Evolutionary conservation across 1,140 invertebrate genomes (phyloP).

Genomic region (Coptotermes formosanus): DNA sequence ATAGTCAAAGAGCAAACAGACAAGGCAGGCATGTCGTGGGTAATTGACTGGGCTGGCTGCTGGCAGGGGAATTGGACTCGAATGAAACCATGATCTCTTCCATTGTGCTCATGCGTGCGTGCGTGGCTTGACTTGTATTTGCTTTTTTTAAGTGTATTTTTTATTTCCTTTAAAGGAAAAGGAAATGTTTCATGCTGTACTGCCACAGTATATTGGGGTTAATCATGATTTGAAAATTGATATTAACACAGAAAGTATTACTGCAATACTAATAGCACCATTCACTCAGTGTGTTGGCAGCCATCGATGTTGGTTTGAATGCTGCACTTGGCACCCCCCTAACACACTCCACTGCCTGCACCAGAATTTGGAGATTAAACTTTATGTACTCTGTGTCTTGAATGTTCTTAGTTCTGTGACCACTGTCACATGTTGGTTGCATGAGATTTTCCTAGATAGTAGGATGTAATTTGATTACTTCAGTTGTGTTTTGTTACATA

Average conservation of each 20-base stretch:
- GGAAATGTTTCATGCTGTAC: background rate
- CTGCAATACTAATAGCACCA: background rate
- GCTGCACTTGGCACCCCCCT: background rate
- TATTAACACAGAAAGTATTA: background rate
- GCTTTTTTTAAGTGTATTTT: slow-evolving; percentile 5
- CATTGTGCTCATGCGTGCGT: slow-evolving; percentile 26
- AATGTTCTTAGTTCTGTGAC: background rate
- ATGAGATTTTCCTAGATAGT: slow-evolving; percentile 12
- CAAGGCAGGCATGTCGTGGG: background rate
- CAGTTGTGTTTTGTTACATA: background rate
- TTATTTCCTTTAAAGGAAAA: background rate
- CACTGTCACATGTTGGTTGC: background rate
- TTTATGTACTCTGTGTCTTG: background rate
- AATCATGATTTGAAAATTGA: background rate
- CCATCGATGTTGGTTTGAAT: slow-evolving; percentile 23
- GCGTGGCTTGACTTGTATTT: slow-evolving; percentile 25
- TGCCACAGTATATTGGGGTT: background rate
- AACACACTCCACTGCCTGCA: slow-evolving; percentile 7
- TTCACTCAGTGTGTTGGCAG: background rate
- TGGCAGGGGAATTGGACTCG: slow-evolving; percentile 7
- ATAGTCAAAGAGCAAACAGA: background rate
- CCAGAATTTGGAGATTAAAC: slow-evolving; percentile 6
- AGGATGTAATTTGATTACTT: slow-evolving; percentile 2
- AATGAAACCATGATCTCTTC: background rate
- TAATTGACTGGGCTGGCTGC: slow-evolving; percentile 6